Conservation (phyloP, 2,113 vertebrate genomes). For the Cynoglossus semilaevis region DNA sequence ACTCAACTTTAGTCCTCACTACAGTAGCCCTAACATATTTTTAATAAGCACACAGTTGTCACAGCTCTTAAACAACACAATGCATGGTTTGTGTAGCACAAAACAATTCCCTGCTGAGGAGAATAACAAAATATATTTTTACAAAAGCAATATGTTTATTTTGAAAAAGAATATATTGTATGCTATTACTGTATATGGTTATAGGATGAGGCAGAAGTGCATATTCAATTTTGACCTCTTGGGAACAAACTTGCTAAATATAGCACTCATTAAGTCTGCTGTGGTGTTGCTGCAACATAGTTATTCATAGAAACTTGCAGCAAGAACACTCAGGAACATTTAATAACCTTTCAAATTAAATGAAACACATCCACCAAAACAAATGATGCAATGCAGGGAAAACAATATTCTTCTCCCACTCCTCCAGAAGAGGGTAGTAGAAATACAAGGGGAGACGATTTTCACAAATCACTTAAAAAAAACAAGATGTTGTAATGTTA, state of each 20-base stretch:
- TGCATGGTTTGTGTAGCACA: too few species aligned
- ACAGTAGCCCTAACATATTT: too few species aligned
- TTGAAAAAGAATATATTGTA: conserved; percentile 43
- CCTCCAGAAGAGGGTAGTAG: neutral
- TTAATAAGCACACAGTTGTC: too few species aligned
- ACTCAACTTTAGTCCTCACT: too few species aligned
- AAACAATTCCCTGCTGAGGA: conserved; percentile 21
- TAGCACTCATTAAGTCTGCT: conserved; percentile 71
- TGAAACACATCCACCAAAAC: conserved; percentile 16
- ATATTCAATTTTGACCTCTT: conserved; percentile 66
- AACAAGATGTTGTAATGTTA: too few species aligned
- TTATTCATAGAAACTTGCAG: conserved; percentile 62
- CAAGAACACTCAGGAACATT: conserved; percentile 45
- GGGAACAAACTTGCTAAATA: conserved; percentile 62
- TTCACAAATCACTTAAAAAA: conserved; percentile 7
- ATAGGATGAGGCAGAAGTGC: conserved; percentile 49
- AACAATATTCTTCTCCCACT: conserved; percentile 11
- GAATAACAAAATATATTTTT: conserved; percentile 42
- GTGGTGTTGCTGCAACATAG: conserved; percentile 70
- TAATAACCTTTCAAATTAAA: conserved; percentile 57
- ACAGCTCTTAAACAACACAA: too few species aligned
- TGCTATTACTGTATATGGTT: conserved; percentile 47
- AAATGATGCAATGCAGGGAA: conserved; percentile 35
- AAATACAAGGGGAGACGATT: conserved; percentile 6
- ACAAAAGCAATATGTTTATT: conserved; percentile 31